Conservation (phyloP, 2,888 invertebrate species). For the Synanthedon myopaeformis region DNA sequence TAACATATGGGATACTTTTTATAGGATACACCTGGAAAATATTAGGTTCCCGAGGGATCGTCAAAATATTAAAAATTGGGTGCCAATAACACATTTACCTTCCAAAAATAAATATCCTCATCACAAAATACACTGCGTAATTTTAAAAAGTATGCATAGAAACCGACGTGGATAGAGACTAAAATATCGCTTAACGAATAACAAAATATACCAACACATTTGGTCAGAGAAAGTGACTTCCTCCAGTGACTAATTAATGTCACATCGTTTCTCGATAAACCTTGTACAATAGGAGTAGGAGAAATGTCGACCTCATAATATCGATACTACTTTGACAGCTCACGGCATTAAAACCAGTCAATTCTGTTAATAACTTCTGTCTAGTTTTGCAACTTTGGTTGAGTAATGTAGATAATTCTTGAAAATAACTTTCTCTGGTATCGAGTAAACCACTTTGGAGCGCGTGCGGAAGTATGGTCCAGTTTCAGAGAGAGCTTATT, state of each 20-base stretch:
- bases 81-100: no score
- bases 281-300: background rate
- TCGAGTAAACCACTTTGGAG: constrained; percentile 14
- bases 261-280: background rate
- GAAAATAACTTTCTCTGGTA: constrained; percentile 4
- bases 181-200: no score
- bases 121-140: no score
- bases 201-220: no score
- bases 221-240: background rate
- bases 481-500: constrained; percentile 47
- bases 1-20: no score
- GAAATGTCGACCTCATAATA: background rate
- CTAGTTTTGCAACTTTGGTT: constrained; percentile 25
- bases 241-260: background rate
- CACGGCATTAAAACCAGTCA: constrained; percentile 10
- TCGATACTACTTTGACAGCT: background rate
- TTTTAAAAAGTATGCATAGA: no score
- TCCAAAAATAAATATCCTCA: no score
- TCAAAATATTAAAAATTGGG: no score
- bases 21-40: no score
- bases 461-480: constrained; percentile 37
- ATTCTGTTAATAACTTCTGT: constrained; percentile 13
- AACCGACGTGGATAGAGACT: no score
- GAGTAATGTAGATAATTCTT: constrained; percentile 13
- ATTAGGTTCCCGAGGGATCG: no score